These are phyloP conservation scores for Monoplex corrugatus DNA, from an alignment of 2,888 invertebrate species.

Conservation along the genomic window DNA sequence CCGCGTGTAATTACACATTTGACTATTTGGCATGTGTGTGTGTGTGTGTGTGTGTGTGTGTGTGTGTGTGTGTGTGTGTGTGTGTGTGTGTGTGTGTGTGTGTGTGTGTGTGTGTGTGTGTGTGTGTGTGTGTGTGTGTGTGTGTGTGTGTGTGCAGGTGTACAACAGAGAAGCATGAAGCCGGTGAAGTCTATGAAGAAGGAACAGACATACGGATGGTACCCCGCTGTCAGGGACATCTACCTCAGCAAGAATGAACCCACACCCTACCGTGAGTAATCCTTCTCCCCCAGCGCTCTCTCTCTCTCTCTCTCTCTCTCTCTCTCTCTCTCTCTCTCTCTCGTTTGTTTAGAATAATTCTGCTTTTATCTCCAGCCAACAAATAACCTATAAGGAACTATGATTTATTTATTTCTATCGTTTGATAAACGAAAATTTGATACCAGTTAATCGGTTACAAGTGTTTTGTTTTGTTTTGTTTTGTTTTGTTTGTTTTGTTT, in stretches of 20 bases:
- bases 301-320: neutral
- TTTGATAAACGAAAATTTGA: too few species aligned
- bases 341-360: neutral
- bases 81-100: neutral
- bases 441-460: too few species aligned
- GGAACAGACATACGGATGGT: constrained; percentile 78
- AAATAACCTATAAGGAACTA: too few species aligned
- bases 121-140: neutral
- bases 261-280: constrained; percentile 68
- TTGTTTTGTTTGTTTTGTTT: too few species aligned
- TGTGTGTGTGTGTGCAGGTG: neutral
- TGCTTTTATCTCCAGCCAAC: too few species aligned
- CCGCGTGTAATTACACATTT: too few species aligned
- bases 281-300: neutral
- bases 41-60: constrained; percentile 13
- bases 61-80: constrained; percentile 20
- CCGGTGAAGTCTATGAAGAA: constrained; percentile 66
- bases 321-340: neutral
- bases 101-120: neutral
- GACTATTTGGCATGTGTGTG: neutral
- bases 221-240: constrained; percentile 75
- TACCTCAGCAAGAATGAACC: constrained; percentile 71
- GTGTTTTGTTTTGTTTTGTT: too few species aligned
- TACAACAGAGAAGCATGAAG: constrained; percentile 47
- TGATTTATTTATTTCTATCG: too few species aligned